phyloP scores from a whole-genome alignment of 1,140 invertebrate species.

The Cecropterus lyciades region DNA sequence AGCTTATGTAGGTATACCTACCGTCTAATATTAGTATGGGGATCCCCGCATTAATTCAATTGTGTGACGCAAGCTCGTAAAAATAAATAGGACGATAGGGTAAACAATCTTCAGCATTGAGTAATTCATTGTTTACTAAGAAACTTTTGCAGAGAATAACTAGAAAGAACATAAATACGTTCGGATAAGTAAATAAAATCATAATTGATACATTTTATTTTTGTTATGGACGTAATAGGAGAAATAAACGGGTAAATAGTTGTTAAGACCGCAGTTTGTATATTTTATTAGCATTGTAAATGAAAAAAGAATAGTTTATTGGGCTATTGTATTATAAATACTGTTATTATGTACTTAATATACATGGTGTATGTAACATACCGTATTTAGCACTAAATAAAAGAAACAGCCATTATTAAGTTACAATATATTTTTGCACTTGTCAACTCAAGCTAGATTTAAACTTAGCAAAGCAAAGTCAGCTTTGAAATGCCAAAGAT shows the following conservation, averaged over 20 bases:
- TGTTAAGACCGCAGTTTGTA: too few species aligned
- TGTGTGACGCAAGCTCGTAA: conserved; percentile 23
- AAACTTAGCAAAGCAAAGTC: neutral
- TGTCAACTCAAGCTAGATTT: neutral
- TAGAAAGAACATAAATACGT: too few species aligned
- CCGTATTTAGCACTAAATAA: too few species aligned
- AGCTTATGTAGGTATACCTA: neutral
- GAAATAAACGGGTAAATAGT: too few species aligned
- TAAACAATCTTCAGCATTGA: conserved; percentile 15
- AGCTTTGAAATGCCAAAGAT: conserved; percentile 8
- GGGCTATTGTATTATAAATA: too few species aligned
- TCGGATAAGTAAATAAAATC: too few species aligned
- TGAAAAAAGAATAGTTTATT: too few species aligned
- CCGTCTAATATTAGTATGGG: neutral
- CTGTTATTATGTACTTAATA: too few species aligned
- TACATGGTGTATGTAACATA: too few species aligned
- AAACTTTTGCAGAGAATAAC: neutral
- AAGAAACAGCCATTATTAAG: neutral
- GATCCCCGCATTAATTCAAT: conserved; percentile 13
- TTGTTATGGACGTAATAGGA: too few species aligned
- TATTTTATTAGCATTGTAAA: too few species aligned
- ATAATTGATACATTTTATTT: too few species aligned
- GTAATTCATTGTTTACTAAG: conserved; percentile 2
- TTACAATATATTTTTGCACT: neutral
- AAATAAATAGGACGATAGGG: conserved; percentile 12